Base-by-base conservation (phyloP, 2,888 invertebrate genomes). In the Pecten maximus region DNA sequence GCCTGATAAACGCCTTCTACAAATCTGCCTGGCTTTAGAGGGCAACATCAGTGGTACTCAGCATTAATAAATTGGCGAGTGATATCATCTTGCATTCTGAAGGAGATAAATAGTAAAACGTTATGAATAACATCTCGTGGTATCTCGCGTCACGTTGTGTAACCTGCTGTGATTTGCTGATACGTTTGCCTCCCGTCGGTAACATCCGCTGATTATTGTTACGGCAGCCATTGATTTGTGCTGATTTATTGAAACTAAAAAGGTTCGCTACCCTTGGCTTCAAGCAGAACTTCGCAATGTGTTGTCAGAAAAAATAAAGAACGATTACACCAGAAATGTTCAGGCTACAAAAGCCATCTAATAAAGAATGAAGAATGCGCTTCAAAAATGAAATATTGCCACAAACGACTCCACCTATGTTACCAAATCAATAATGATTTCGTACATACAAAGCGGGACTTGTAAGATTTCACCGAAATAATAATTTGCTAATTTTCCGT, bases 11-110 rank as follows among this genome's bases (percentile, higher is more conserved):
- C 74, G 74, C 74, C 35, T 74, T 0, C 35, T 74, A 74, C 74
- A 74, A 35, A 74, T 74, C 74, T 28, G 35, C 1, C 74, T 74
- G 74, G 35, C 28, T 74, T 74, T 74, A 35, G 8, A 35, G 74
- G 74, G 74, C 74, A 74, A 74, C 74, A 74, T 74, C 74, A 74
- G 74, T 74, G 74, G 74, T 74, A 4, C 23, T 35, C 16, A 15
- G 74, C 10, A 74, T 74, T 74, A 74, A 74, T 74, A 74, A 74
- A 74, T 74, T 74, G 74, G 74, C 74, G 28, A 28, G 74, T 74
- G 74, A 74, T 74, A 74, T 74, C 74, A 74, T 74, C 74, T 74
- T 74, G 74, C 74, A 35, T 74, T 74, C 74, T 74, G 74, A 74
- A 28, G 74, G 28, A 74, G 74, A 74, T 74, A 74, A 35, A 74